Evolutionary conservation across 2,797 vertebrate species (phyloP).

Genomic region (Orientallactaga sibirica): DNA sequence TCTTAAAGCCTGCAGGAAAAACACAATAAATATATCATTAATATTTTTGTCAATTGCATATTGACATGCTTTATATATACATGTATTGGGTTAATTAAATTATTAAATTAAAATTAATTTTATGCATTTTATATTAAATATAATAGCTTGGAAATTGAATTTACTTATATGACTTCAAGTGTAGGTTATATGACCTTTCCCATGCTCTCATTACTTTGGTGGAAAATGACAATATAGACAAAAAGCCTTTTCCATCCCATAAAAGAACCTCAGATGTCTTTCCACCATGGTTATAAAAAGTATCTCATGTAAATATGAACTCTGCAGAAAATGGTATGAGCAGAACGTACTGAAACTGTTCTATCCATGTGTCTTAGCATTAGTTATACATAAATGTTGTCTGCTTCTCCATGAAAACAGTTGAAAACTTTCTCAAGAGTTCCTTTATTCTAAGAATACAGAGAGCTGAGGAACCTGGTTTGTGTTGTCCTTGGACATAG

Average conservation of each 20-base stretch:
- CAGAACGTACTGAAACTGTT: not conserved
- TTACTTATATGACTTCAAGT: not conserved
- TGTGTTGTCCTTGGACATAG: not conserved
- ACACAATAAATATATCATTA: not conserved
- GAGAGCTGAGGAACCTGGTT: not conserved
- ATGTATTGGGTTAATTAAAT: not conserved
- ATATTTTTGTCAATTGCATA: slow-evolving; percentile 23
- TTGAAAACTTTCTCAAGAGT: not conserved
- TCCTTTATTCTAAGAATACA: not conserved
- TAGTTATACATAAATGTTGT: not conserved
- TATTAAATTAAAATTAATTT: not conserved
- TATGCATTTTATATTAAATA: not conserved
- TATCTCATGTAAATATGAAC: not conserved
- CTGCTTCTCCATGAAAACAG: not conserved
- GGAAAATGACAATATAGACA: not conserved
- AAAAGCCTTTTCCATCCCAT: not conserved
- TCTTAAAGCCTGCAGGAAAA: not conserved
- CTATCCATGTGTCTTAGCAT: not conserved
- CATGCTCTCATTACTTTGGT: not conserved
- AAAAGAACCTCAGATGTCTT: not conserved
- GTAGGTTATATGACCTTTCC: not conserved
- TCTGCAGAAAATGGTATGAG: not conserved
- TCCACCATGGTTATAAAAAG: not conserved
- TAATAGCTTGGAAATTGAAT: not conserved
- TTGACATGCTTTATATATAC: not conserved